These are phyloP conservation scores for Macrophya annulata DNA, from an alignment of 2,888 invertebrate species.

Conservation along the genomic window DNA sequence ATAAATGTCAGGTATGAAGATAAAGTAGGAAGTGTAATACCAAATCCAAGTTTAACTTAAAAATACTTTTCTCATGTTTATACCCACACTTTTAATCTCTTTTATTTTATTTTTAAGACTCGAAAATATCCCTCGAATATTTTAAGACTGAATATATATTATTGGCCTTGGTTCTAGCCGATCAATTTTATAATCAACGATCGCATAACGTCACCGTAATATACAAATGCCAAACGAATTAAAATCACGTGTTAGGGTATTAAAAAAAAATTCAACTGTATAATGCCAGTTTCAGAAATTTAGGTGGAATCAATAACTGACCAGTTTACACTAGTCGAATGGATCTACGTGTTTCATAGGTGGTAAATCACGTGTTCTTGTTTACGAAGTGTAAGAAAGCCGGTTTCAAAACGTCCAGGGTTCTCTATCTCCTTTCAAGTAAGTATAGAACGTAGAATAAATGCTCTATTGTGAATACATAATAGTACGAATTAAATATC, in stretches of 20 bases:
- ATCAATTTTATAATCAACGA: not conserved
- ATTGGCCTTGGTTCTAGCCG: not conserved
- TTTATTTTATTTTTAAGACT: not conserved
- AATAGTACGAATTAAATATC: not conserved
- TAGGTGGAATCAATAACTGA: not conserved
- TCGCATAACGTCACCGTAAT: not conserved
- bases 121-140: not conserved
- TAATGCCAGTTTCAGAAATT: not conserved
- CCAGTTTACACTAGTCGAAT: not conserved
- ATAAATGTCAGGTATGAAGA: not conserved
- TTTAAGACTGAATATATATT: not conserved
- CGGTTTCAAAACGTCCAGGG: constrained; percentile 5
- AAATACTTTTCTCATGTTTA: not conserved
- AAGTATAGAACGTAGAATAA: not conserved
- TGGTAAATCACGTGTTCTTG: constrained; percentile 28
- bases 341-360: not conserved
- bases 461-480: not conserved
- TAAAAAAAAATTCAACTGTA: not conserved
- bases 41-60: not conserved
- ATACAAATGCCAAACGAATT: not conserved
- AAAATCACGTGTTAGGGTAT: not conserved
- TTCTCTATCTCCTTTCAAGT: not conserved
- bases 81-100: not conserved
- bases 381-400: constrained; percentile 37
- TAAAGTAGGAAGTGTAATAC: not conserved